Conservation (phyloP, 2,797 vertebrate genomes). For the Coracias cyanogaster region DNA sequence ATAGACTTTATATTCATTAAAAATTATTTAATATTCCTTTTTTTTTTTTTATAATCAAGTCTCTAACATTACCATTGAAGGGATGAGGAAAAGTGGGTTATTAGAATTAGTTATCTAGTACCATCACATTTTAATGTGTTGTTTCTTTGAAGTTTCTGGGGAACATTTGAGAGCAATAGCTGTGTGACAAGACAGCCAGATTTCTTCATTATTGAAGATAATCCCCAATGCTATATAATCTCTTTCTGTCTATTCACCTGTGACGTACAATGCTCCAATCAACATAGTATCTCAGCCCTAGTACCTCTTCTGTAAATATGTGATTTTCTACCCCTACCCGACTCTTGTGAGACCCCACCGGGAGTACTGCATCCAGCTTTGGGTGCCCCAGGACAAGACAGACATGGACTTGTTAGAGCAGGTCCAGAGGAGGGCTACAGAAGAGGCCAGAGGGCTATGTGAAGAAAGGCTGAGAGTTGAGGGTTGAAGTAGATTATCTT, state of each 20-base stretch:
- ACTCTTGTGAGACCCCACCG: background rate
- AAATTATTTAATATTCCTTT: background rate
- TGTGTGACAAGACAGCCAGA: background rate
- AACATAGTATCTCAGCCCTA: background rate
- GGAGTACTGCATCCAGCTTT: fast-evolving
- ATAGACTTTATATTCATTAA: background rate
- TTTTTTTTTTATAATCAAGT: background rate
- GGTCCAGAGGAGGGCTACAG: no score
- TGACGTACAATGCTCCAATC: background rate
- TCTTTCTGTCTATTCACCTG: background rate
- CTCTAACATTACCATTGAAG: background rate
- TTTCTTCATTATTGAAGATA: background rate
- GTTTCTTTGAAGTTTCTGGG: background rate
- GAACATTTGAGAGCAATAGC: background rate
- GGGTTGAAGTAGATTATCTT: background rate
- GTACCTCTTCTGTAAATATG: background rate
- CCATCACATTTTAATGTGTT: background rate
- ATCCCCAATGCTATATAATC: background rate
- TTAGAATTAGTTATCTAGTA: background rate
- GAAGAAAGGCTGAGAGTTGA: background rate
- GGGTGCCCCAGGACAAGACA: background rate
- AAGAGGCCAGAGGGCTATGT: no score
- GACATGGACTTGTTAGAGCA: no score
- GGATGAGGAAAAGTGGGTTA: background rate
- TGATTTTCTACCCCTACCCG: background rate